phyloP scores from a whole-genome alignment of 30 jellyfish, hydroid and myxozoan species.

The Turritopsis rubra region DNA sequence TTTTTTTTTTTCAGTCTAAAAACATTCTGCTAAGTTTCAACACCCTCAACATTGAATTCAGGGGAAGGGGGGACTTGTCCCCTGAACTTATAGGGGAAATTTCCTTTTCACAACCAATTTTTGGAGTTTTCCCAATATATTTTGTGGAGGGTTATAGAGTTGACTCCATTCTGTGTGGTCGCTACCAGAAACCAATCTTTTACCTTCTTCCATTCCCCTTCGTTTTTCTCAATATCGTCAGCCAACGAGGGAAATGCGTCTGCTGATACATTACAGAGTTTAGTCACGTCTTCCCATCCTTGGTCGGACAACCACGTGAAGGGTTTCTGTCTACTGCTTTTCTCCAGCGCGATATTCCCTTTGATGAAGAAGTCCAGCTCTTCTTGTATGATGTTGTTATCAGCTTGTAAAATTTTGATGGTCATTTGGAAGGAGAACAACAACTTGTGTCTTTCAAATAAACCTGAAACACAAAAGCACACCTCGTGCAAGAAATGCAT shows the following conservation, averaged over 20 bases:
- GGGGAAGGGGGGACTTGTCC: too few relatives aligned
- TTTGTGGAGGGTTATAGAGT: too few relatives aligned
- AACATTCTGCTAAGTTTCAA: too few relatives aligned
- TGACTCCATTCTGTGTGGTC: too few relatives aligned
- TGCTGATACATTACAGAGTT: constrained; percentile 50
- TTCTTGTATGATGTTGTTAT: constrained; percentile 71
- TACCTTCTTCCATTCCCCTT: constrained; percentile 75
- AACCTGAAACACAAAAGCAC: constrained; percentile 31
- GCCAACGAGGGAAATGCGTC: constrained; percentile 59
- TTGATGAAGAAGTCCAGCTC: constrained; percentile 95
- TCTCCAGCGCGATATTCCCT: constrained; percentile 91
- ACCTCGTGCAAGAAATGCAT: background rate
- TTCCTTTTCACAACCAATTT: too few relatives aligned
- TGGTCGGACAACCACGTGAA: constrained; percentile 80
- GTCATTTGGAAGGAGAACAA: constrained; percentile 97
- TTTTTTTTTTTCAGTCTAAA: too few relatives aligned
- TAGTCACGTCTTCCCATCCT: constrained; percentile 91
- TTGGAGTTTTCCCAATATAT: too few relatives aligned
- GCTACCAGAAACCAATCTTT: background rate
- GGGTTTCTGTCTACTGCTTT: constrained; percentile 81
- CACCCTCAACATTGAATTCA: too few relatives aligned
- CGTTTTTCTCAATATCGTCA: constrained; percentile 69
- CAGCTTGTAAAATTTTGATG: constrained; percentile 80
- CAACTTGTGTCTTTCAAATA: constrained; percentile 90
- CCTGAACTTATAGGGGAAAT: too few relatives aligned